A percentile compares a stretch with the other conserved stretches of the same genome.
phyloP scores from a whole-genome alignment of 2,888 invertebrate genomes.

The Hirudinaria manillensis region DNA sequence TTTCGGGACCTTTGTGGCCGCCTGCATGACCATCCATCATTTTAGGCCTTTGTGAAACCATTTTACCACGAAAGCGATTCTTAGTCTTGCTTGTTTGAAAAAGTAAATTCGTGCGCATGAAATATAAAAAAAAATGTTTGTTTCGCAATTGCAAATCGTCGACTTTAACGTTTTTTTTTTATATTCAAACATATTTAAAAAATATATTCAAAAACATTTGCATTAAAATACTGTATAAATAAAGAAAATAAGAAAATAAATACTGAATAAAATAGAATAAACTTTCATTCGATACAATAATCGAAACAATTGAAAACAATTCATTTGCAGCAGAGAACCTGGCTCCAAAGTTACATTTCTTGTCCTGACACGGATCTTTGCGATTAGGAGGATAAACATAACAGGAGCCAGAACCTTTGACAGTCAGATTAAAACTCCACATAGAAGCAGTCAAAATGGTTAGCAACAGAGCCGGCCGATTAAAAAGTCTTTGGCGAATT shows the following conservation, averaged over 20 bases:
- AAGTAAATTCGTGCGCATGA: background rate
- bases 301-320: background rate
- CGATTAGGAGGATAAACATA: conserved; percentile 59
- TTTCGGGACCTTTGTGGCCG: too few species aligned
- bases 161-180: background rate
- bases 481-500: background rate
- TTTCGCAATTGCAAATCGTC: background rate
- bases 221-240: too few species aligned
- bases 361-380: conserved; percentile 67
- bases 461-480: background rate
- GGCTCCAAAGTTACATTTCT: conserved; percentile 67
- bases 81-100: too few species aligned
- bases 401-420: conserved; percentile 17
- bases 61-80: too few species aligned
- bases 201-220: too few species aligned
- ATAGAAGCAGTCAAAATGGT: background rate
- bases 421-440: background rate
- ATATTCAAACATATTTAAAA: background rate
- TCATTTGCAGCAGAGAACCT: conserved; percentile 52
- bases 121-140: background rate
- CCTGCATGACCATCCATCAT: too few species aligned
- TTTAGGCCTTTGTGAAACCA: too few species aligned
- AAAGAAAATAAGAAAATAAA: too few species aligned
- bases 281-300: background rate
- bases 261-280: background rate